Conservation (phyloP, 2,113 vertebrate species). For the Pseudonaja textilis region DNA sequence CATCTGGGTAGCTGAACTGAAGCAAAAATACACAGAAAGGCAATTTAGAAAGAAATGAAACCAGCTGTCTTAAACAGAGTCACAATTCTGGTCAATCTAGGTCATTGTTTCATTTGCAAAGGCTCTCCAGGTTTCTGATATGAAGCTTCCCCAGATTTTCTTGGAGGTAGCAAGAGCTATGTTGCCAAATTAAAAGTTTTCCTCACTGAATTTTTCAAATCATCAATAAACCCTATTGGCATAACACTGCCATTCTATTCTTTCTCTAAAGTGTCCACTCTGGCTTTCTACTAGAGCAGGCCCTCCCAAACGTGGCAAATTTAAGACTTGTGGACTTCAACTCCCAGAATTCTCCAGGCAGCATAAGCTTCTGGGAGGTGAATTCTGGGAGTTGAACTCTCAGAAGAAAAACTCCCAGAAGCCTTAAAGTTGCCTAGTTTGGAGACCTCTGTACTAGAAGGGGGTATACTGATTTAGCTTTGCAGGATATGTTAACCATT, state of each 20-base stretch:
- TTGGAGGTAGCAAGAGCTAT: neutral
- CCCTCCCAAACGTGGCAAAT: no score
- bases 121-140: neutral
- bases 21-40: constrained; percentile 36
- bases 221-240: neutral
- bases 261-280: neutral
- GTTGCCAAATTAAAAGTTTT: neutral
- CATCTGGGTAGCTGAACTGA: constrained; percentile 70
- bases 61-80: neutral
- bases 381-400: no score
- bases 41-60: neutral
- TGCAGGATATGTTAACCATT: neutral
- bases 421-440: no score
- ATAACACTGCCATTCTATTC: neutral
- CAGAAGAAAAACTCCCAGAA: no score
- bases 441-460: neutral
- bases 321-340: no score
- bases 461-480: neutral
- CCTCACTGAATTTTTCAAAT: neutral
- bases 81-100: neutral
- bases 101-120: neutral
- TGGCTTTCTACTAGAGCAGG: neutral
- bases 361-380: no score
- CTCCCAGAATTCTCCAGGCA: no score
- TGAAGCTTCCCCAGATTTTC: neutral